phyloP scores from a whole-genome alignment of 2,888 invertebrate genomes.

The Cataglyphis cursor region DNA sequence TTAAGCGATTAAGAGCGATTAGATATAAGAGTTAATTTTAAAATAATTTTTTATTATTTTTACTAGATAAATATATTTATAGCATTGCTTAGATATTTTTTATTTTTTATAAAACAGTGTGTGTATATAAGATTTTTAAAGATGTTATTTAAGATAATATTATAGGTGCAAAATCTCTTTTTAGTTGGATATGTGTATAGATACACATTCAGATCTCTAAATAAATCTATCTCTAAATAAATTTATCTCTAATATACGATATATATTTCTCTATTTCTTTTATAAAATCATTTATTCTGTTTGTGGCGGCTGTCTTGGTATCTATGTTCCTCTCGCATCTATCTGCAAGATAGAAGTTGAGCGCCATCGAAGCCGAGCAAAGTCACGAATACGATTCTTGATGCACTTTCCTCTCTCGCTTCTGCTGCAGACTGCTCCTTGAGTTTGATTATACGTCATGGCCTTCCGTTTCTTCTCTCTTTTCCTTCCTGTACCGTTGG shows the following conservation, averaged over 20 bases:
- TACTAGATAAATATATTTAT: not conserved
- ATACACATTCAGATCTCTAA: not conserved
- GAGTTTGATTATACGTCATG: slow-evolving; percentile 83
- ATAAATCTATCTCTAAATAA: not conserved
- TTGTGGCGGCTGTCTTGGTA: not conserved
- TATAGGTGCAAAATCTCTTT: not conserved
- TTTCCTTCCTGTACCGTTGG: slow-evolving; percentile 46
- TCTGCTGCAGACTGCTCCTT: slow-evolving; percentile 84
- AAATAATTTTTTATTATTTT: not conserved
- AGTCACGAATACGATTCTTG: slow-evolving; percentile 73
- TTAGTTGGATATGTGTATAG: not conserved
- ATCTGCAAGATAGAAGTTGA: slow-evolving; percentile 67
- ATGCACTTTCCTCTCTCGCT: slow-evolving; percentile 79
- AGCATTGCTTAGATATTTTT: not conserved
- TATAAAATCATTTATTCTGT: not conserved
- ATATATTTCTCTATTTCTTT: not conserved
- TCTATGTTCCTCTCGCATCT: not conserved
- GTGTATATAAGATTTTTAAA: not conserved
- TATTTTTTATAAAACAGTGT: not conserved
- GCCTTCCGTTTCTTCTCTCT: slow-evolving; percentile 60
- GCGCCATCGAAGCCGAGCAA: slow-evolving; percentile 77
- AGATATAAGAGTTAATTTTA: not conserved
- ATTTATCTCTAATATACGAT: not conserved
- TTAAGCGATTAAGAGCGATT: too few relatives aligned
- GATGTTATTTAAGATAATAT: not conserved